Evolutionary conservation across 2,888 invertebrate species (phyloP), one percentile per base, ranked within the genome.

Genomic region (Carterocephalus palaemon): DNA sequence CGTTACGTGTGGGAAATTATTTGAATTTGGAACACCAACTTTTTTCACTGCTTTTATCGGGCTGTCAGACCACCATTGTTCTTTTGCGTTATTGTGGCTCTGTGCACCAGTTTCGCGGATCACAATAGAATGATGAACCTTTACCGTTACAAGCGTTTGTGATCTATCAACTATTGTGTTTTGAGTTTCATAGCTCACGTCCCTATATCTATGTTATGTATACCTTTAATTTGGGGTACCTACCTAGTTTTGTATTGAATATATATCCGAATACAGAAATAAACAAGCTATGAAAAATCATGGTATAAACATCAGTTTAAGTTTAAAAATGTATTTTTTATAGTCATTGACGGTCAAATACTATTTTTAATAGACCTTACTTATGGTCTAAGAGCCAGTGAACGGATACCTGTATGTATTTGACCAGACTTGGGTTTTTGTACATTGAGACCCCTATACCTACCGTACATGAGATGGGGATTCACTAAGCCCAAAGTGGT

Each of bases 1-100:
- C 85, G 78, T 85, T 85, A 85, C 85, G 85, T 85, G 85, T 86
- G 85, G 85, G 85, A 86, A 86, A 86, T 82, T 79, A 83, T 82
- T 83, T 75, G 83, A 84, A 86, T 86, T 86, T 81, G 81, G 85
- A 83, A 83, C 85, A 68, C 60, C 48, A 62, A 61, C 55, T 55
- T 61, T 74, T 81, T 81, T 75, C 67, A 62, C 64, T 59, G 66
- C 64, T 70, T 75, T 79, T 79, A 75, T 79, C 79, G 69, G 62
- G 57, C 60, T 64, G 70, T 65, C 64, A 70, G 71, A 36, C 64
- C 67, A 63, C 73, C 62, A 81, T 80, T 83, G 80, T 82, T 80
- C 72, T 81, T 72, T 75, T 65, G 50, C 62, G 56, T 62, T 76
- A 53, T 73, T 70, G 70, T 74, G 64, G 67, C 62, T 62, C 63